Evolutionary conservation across 2,888 invertebrate genomes (phyloP).

Genomic region (Ormyrus labotus): DNA sequence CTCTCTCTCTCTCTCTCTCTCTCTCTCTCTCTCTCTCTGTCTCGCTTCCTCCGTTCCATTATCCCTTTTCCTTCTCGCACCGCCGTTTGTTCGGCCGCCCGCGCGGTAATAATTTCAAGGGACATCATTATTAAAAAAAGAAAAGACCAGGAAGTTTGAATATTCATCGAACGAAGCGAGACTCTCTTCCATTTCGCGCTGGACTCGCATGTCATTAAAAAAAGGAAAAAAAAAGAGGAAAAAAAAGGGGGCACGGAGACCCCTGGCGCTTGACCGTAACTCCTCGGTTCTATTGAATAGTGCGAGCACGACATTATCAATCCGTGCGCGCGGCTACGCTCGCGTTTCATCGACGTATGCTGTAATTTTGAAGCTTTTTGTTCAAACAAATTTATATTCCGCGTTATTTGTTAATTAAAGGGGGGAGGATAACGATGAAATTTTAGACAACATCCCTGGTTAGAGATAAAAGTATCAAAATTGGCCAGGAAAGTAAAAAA

Average conservation of each 20-base stretch:
- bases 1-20: no score
- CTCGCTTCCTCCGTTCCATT: constrained; percentile 32
- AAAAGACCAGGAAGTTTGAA: constrained; percentile 63
- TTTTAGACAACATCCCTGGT: no score
- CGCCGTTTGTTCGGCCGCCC: background rate
- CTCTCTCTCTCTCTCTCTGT: constrained; percentile 1
- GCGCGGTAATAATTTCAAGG: constrained; percentile 33
- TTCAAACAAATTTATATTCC: constrained; percentile 25
- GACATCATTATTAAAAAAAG: constrained; percentile 46
- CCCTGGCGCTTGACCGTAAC: constrained; percentile 5
- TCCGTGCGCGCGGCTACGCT: background rate
- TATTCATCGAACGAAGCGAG: constrained; percentile 55
- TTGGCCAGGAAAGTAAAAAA: no score
- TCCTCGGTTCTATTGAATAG: constrained; percentile 31
- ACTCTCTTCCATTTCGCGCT: constrained; percentile 33
- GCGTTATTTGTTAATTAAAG: constrained; percentile 34
- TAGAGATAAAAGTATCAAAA: no score
- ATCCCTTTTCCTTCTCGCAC: constrained; percentile 31
- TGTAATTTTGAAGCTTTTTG: constrained; percentile 9
- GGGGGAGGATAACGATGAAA: no score
- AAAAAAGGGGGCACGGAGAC: background rate
- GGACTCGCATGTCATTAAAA: constrained; percentile 34
- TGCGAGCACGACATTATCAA: constrained; percentile 8
- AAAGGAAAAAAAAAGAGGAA: background rate
- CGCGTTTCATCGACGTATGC: background rate